Conservation (phyloP, 2,797 vertebrate genomes). For the Enteromius fasciolatus region DNA sequence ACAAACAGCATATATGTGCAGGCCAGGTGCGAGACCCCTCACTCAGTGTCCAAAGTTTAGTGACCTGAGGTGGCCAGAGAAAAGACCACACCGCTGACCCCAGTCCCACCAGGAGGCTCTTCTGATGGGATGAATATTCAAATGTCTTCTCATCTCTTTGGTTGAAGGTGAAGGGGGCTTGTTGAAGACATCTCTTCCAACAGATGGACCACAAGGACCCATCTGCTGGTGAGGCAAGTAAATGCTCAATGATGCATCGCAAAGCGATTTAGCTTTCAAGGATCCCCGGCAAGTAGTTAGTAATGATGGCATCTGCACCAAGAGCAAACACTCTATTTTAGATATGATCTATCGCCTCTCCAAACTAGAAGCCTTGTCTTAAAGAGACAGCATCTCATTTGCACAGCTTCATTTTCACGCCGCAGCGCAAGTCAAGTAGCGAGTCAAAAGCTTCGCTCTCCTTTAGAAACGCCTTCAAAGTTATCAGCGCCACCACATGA, state of each 20-base stretch:
- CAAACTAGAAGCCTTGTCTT: conserved; percentile 74
- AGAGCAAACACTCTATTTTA: conserved; percentile 89
- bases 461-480: conserved; percentile 55
- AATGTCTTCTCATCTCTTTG: conserved; percentile 79
- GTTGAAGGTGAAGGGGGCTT: conserved; percentile 91
- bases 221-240: conserved; percentile 90
- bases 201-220: conserved; percentile 91
- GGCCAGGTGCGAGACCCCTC: conserved; percentile 46
- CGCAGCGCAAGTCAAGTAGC: conserved; percentile 9
- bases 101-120: conserved; percentile 68
- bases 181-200: conserved; percentile 89
- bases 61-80: conserved; percentile 50
- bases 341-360: conserved; percentile 88
- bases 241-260: conserved; percentile 91
- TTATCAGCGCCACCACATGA: conserved; percentile 51
- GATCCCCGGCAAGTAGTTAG: conserved; percentile 87
- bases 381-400: conserved; percentile 72
- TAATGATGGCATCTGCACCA: conserved; percentile 86
- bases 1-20: conserved; percentile 16
- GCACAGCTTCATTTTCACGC: conserved; percentile 38
- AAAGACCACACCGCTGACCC: conserved; percentile 48
- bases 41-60: conserved; percentile 54
- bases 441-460: conserved; percentile 45
- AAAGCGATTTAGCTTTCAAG: conserved; percentile 92
- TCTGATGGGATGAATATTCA: conserved; percentile 78